Percentiles rank a stretch among this genome's conserved stretches.
phyloP scores from a whole-genome alignment of 2,797 vertebrate genomes.

The Cynodonichthys magdalenae region DNA sequence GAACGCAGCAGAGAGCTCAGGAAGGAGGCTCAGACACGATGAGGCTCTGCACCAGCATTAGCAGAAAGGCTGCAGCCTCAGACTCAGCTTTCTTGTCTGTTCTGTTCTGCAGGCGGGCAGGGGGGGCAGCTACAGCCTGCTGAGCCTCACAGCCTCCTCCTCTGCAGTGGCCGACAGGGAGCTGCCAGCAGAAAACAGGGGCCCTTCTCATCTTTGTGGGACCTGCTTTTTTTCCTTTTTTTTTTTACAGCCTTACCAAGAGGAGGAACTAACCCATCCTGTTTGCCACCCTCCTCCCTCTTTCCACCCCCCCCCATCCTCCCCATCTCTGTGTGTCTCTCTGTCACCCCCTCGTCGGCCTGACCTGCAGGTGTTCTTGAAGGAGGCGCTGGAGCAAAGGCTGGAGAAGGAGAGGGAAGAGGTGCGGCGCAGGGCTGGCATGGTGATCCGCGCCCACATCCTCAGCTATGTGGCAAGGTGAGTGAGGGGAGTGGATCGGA shows the following conservation, averaged over 20 bases:
- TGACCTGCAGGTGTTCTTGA: slow-evolving; percentile 83
- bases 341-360: slow-evolving; percentile 46
- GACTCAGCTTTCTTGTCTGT: slow-evolving; percentile 42
- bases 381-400: slow-evolving; percentile 86
- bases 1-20: slow-evolving; percentile 54
- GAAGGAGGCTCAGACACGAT: slow-evolving; percentile 65
- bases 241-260: slow-evolving; percentile 50
- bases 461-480: slow-evolving; percentile 96
- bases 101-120: slow-evolving; percentile 51
- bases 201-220: slow-evolving; percentile 61
- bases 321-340: slow-evolving; percentile 24
- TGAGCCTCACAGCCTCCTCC: slow-evolving; percentile 58
- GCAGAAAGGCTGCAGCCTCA: slow-evolving; percentile 54
- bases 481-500: slow-evolving; percentile 57
- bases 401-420: slow-evolving; percentile 85
- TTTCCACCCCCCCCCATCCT: slow-evolving; percentile 10
- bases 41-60: slow-evolving; percentile 64
- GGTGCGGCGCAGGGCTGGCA: slow-evolving; percentile 83
- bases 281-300: slow-evolving; percentile 19
- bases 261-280: slow-evolving; percentile 71
- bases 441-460: slow-evolving; percentile 93
- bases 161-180: slow-evolving; percentile 56
- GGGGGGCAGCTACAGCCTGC: slow-evolving; percentile 43
- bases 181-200: slow-evolving; percentile 68
- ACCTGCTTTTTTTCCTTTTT: slow-evolving; percentile 10